Evolutionary conservation across 2,797 vertebrate genomes (phyloP).

Genomic region (Synaphobranchus kaupii): DNA sequence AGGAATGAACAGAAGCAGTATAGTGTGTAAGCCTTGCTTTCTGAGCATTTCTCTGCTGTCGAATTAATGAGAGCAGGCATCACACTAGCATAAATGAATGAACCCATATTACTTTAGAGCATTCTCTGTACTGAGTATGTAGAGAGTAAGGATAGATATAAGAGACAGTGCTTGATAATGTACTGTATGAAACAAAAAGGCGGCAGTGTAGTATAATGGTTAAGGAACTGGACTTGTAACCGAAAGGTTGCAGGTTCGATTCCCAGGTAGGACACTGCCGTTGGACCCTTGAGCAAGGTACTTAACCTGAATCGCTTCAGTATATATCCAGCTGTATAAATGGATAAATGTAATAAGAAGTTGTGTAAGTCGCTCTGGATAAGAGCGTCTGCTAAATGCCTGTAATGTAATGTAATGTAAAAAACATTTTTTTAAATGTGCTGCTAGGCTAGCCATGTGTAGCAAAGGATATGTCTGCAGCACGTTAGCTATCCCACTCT

Average conservation of each 20-base stretch:
- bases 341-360: too few relatives aligned
- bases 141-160: neutral
- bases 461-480: neutral
- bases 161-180: neutral
- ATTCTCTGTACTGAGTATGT: neutral
- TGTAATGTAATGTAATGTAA: too few relatives aligned
- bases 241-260: too few relatives aligned
- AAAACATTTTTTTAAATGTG: neutral
- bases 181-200: neutral
- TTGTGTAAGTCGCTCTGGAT: too few relatives aligned
- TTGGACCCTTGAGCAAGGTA: too few relatives aligned
- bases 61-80: neutral
- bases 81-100: neutral
- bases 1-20: constrained; percentile 33
- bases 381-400: too few relatives aligned
- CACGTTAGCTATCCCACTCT: constrained; percentile 28
- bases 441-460: neutral
- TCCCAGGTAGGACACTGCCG: too few relatives aligned
- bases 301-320: too few relatives aligned
- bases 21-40: neutral
- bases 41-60: neutral
- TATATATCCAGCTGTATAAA: too few relatives aligned
- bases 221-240: too few relatives aligned
- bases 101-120: neutral
- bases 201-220: too few relatives aligned